Base-by-base conservation (phyloP, 2,113 vertebrate species). In the Oncorhynchus gorbuscha region DNA sequence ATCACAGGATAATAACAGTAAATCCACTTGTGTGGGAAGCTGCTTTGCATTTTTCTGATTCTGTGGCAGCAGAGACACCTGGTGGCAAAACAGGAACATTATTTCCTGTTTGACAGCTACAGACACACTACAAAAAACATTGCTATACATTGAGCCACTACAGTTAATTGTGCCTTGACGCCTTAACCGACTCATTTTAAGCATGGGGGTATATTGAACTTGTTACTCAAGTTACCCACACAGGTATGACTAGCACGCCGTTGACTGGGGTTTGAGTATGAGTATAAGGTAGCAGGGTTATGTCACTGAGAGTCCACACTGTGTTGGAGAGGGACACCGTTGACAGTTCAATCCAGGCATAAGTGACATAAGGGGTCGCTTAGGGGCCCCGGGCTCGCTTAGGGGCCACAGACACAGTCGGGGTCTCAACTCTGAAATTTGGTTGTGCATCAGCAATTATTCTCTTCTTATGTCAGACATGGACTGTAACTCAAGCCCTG, bases 211-310 rank as follows among this genome's bases (percentile, higher is more conserved):
- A 95, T 92, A 95, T 92, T 91, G 90, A 90, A 85, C 87, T 83
- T 87, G 91, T 91, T 94, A 92, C 93, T 93, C 92, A 90, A 87
- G 84, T 94, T 92, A 94, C 93, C 88, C 84, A 90, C 89, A 87
- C 93, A 95, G 94, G 94, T 95, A 94, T 94, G 93, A 85, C 90
- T 92, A 94, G 92, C 93, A 94, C 95, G 90, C 93, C 6, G 32
- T 35, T 35, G 32, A 35, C 92, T 88, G 85, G 91, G 89, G 68
- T 86, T 78, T 84, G 91, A 91, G 90, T 91, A 32, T 32, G 30
- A 32, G 30, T 28, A 3, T 28, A 3, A 32, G 30, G 30, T 32
- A 32, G 30, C 30, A 32, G 30, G 30, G 30, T 32, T 32, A 32
- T 32, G 30, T 87, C 90, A 90, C 79, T 73, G 87, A 87, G 83